Base-by-base conservation (phyloP, 2,113 vertebrate species). In the Globicephala melas region DNA sequence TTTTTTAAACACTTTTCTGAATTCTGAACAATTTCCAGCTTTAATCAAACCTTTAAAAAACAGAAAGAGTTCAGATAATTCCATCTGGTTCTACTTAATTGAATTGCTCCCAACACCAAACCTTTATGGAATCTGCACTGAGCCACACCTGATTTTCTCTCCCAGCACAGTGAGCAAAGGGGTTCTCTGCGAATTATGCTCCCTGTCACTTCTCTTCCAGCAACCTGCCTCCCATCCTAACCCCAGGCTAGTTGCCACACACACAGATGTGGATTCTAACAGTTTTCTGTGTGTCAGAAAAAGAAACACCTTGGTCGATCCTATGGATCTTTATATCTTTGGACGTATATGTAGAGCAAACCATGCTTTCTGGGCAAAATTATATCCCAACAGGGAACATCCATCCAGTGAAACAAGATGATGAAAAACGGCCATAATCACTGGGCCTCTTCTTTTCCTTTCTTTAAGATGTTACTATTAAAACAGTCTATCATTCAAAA, bases 1-100 rank as follows among this genome's bases (percentile, higher is more conserved):
- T 60, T 79, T 94, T 77, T 90, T 60, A 67, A 76, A 91, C 18
- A 33, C 10, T 79, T 58, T 50, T 38, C 14, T 77, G 33, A 86
- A 90, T 94, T 79, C 31, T n/a, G 41, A 86, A 70, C 8, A 74
- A 55, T 91, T 71, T 86, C 18, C n/a, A 74, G 21, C 47, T 33
- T 68, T 92, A 53, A 83, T 31, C 47, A 53, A 91, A 74, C 20
- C 58, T 90, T 74, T 91, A 93, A 58, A 82, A 97, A 88, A 47
- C 31, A 76, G 36, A 33, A 74, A 83, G 20, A 76, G 41, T 41
- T 76, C 17, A 81, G 79, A 60, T 60, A 76, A 79, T 91, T 68
- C n/a, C n/a, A 47, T 31, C 15, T 11, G 67, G 23, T 20, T 94
- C 36, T 68, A 58, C 20, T n/a, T 92, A 74, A 77, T 8, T 84